These are phyloP conservation scores for Coenobita brevimanus DNA, from an alignment of 1,140 invertebrate genomes.

Conservation along the genomic window DNA sequence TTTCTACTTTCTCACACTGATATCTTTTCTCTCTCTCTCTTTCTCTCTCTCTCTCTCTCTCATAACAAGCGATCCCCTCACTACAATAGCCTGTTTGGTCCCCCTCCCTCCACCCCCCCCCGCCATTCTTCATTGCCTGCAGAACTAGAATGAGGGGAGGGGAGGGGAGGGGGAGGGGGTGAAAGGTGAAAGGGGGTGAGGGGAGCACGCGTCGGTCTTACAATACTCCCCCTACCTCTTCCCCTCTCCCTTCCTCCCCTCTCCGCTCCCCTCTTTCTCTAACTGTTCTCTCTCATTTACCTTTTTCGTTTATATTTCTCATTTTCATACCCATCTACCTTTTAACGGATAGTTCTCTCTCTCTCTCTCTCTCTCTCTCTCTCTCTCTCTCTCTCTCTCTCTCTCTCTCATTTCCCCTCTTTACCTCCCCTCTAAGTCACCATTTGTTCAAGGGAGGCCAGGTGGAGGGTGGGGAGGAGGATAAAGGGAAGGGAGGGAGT, in stretches of 20 bases:
- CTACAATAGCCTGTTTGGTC: background rate
- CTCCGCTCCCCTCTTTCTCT: slow-evolving; percentile 2
- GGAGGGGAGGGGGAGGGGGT: too few relatives aligned
- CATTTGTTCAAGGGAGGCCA: too few relatives aligned
- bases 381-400: slow-evolving; percentile 21
- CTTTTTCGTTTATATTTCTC: too few relatives aligned
- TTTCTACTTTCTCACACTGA: too few relatives aligned
- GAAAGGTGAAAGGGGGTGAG: too few relatives aligned
- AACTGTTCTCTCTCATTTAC: too few relatives aligned
- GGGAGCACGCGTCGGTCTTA: background rate
- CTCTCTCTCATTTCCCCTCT: slow-evolving; percentile 7
- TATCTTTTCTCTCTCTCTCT: slow-evolving; percentile 5
- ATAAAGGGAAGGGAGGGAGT: too few relatives aligned
- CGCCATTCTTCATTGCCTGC: background rate
- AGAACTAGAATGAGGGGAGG: too few relatives aligned
- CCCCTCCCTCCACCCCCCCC: background rate
- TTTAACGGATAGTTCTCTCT: too few relatives aligned
- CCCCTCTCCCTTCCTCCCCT: slow-evolving; percentile 1
- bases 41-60: slow-evolving; percentile 27
- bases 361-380: slow-evolving; percentile 3
- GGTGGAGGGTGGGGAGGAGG: too few relatives aligned
- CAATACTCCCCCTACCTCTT: background rate
- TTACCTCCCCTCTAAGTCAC: background rate
- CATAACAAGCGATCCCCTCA: background rate
- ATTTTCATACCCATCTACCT: too few relatives aligned